Evolutionary conservation across 2,113 vertebrate species (phyloP).

Genomic region (Orthonyx spaldingii): DNA sequence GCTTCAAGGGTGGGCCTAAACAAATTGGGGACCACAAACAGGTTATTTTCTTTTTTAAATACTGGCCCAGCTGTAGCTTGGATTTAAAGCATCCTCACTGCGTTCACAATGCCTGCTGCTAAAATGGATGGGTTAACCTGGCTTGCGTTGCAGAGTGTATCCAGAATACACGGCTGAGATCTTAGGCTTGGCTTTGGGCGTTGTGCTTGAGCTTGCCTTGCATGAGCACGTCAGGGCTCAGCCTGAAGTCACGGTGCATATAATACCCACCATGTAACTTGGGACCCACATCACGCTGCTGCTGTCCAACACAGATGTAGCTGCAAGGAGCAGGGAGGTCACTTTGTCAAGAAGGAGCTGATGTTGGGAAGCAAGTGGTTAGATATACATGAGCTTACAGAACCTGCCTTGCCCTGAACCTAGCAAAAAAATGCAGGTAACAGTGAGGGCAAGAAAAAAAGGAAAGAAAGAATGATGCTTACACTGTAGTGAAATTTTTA

Average conservation of each 20-base stretch:
- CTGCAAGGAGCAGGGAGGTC: neutral
- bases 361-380: neutral
- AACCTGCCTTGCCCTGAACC: neutral
- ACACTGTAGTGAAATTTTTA: neutral
- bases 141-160: neutral
- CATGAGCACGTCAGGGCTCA: accelerated
- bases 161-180: accelerated
- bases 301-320: neutral
- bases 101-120: neutral
- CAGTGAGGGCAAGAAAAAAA: neutral
- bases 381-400: neutral
- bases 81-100: neutral
- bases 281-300: neutral
- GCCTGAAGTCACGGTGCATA: accelerated
- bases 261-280: accelerated
- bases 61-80: neutral
- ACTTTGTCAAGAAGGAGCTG: neutral
- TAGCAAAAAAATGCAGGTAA: neutral
- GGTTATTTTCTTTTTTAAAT: neutral
- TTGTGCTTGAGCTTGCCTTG: neutral
- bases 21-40: neutral
- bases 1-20: neutral
- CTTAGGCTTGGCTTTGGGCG: neutral
- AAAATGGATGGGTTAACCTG: neutral
- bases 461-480: neutral